Base-by-base conservation (phyloP, 2,797 vertebrate genomes). In the Jordanella pulchra region DNA sequence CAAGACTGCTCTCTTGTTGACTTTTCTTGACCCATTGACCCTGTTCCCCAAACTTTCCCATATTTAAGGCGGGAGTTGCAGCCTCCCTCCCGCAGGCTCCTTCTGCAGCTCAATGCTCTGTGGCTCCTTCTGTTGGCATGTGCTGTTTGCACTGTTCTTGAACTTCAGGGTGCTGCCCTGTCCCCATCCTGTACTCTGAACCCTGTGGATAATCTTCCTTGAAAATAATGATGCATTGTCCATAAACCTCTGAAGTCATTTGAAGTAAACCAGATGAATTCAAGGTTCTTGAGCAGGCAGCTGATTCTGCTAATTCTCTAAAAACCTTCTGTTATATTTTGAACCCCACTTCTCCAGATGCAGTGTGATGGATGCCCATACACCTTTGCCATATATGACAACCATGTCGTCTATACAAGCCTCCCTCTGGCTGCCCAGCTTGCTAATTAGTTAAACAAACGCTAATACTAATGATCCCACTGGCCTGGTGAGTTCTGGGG, bases 371-470 rank as follows among this genome's bases (percentile, higher is more conserved):
- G 88, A 85, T 94, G 75, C 53, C 77, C 76, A 30, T 56, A 85
- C 80, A 87, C 81, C 75, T 85, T 86, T 70, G 42, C 73, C 83
- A 84, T 84, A 86, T 87, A 80, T 90, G 88, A 91, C 76, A 74
- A 83, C 86, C 87, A 50, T 87, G 90, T 89, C 50, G 78, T 42
- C 89, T 79, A 71, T 94, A 94, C 94, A 93, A 93, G 91, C 87
- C 90, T 94, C 93, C 94, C 91, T 90, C 92, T 95, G 94, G 95
- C 95, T 95, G 95, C 97, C 95, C 96, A 95, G 95, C 95, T 95
- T 95, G 93, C 93, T 98, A 98, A 98, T 99, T 95, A 94, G 96
- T 98, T 97, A 95, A 96, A 96, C 97, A 99, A 99, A 99, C 95
- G 93, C 93, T 95, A 94, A 90, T 86, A 89, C 94, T 97, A 95